These are phyloP conservation scores for Marmota flaviventris DNA, from an alignment of 2,113 vertebrate species.

Conservation along the genomic window DNA sequence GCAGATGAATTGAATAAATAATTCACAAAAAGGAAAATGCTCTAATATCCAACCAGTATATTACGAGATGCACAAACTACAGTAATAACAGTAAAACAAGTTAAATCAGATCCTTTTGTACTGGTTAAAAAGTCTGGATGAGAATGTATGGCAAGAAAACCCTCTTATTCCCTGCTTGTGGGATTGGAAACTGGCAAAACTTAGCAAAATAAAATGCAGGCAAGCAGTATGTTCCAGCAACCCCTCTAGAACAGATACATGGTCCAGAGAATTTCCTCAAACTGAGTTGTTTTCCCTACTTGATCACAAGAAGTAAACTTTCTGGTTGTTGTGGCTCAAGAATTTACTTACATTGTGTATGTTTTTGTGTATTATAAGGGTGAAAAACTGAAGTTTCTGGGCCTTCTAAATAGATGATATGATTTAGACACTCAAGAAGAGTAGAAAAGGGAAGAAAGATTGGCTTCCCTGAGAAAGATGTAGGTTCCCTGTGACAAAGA, in stretches of 20 bases:
- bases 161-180: background rate
- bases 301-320: background rate
- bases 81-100: background rate
- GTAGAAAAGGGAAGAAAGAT: background rate
- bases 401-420: background rate
- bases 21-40: background rate
- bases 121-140: slow-evolving; percentile 26
- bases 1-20: background rate
- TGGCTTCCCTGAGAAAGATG: background rate
- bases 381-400: background rate
- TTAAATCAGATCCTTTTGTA: background rate
- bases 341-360: background rate
- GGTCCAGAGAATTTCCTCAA: background rate
- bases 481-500: background rate
- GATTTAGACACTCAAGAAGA: background rate
- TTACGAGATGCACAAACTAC: background rate
- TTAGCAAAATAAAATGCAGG: background rate
- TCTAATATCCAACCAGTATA: background rate
- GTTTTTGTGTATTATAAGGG: background rate
- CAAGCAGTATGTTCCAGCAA: background rate
- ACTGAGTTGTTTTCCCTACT: background rate
- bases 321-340: background rate
- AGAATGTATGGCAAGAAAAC: background rate
- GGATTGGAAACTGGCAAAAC: background rate
- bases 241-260: background rate